Conservation (phyloP, 1,140 invertebrate species). For the Ips typographus region DNA sequence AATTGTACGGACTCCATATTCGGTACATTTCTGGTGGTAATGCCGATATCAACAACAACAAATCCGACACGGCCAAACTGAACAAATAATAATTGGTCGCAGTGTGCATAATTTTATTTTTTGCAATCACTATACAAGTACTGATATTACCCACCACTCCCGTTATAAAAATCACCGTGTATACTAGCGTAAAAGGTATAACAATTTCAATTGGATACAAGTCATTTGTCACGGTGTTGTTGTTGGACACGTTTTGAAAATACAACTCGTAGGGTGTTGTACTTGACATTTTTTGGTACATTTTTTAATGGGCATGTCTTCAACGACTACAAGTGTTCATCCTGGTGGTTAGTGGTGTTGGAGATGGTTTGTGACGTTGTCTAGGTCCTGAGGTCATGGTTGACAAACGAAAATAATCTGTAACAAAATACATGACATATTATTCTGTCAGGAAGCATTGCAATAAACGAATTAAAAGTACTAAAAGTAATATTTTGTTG, state of each 20-base stretch:
- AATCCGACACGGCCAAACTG: conserved; percentile 83
- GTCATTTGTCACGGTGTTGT: conserved; percentile 1
- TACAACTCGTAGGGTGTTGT: neutral
- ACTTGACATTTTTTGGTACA: no score
- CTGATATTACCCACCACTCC: conserved; percentile 84
- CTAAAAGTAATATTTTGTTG: no score
- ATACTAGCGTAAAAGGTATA: conserved; percentile 68
- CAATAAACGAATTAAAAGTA: no score
- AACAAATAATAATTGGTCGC: conserved; percentile 86
- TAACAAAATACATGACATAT: no score
- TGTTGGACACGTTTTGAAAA: neutral
- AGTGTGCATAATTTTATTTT: conserved; percentile 81
- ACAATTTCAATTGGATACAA: conserved; percentile 48
- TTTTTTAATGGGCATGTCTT: no score
- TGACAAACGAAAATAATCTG: no score
- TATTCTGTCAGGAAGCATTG: no score
- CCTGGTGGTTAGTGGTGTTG: no score
- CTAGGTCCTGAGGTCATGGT: no score
- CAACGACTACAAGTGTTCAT: no score
- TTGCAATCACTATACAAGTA: conserved; percentile 81
- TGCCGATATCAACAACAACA: conserved; percentile 75
- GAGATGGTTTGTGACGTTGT: no score
- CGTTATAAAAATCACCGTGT: conserved; percentile 73
- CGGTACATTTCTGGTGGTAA: conserved; percentile 77
- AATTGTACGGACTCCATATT: conserved; percentile 73